Conservation (phyloP, 2,888 invertebrate genomes). For the Ornithoptera alexandrae region DNA sequence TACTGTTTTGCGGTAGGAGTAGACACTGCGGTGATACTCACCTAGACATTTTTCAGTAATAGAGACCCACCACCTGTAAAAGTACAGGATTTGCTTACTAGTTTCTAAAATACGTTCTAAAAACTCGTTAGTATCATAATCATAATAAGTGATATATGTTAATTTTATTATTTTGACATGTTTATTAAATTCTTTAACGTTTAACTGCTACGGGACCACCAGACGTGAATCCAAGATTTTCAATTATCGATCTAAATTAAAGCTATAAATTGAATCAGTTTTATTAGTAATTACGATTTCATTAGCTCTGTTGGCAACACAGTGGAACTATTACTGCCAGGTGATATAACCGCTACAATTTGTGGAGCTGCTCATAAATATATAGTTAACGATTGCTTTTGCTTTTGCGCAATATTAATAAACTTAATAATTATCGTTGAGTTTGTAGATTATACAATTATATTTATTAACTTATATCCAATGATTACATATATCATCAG, state of each 20-base stretch:
- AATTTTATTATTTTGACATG: not conserved
- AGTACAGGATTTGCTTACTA: no score
- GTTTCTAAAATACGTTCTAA: no score
- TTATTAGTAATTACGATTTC: slow-evolving; percentile 22
- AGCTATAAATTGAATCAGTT: slow-evolving; percentile 24
- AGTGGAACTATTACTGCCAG: not conserved
- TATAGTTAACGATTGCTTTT: slow-evolving; percentile 8
- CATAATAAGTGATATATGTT: not conserved
- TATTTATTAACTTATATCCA: no score
- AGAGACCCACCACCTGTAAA: no score
- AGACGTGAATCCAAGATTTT: slow-evolving; percentile 4
- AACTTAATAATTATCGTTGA: not conserved
- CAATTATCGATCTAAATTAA: slow-evolving; percentile 19
- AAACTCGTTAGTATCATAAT: not conserved
- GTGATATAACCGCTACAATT: slow-evolving; percentile 11
- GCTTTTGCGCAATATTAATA: no score
- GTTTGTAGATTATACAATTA: no score
- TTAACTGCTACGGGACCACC: slow-evolving; percentile 13
- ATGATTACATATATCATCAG: no score
- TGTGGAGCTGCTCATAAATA: slow-evolving; percentile 11
- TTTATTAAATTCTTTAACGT: slow-evolving; percentile 16
- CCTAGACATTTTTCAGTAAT: no score
- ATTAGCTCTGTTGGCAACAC: slow-evolving; percentile 18
- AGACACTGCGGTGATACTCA: no score
- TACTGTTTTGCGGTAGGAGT: no score